phyloP scores from a whole-genome alignment of 1,140 invertebrate species.

The Ladona fulva region DNA sequence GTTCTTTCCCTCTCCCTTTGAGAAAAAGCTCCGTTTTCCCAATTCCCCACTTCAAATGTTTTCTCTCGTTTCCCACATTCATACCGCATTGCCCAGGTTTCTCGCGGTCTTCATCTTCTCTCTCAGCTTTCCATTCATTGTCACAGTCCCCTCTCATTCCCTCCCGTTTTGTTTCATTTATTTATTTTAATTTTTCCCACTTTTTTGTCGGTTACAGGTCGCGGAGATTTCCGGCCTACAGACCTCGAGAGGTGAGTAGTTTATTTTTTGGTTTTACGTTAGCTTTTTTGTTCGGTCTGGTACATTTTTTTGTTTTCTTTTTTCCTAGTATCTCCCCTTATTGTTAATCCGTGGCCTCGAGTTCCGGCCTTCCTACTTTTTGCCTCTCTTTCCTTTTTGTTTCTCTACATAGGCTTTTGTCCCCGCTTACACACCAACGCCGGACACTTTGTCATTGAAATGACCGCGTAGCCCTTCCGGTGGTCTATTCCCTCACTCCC shows the following conservation, averaged over 20 bases:
- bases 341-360: background rate
- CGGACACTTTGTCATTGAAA: no score
- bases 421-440: no score
- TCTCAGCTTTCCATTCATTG: background rate
- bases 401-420: no score
- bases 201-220: slow-evolving; percentile 35
- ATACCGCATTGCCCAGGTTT: background rate
- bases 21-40: background rate
- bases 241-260: slow-evolving; percentile 44
- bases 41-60: slow-evolving; percentile 9
- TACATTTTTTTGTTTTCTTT: slow-evolving; percentile 13
- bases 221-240: slow-evolving; percentile 45
- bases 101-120: background rate
- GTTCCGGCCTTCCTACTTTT: background rate
- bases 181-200: slow-evolving; percentile 14
- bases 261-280: slow-evolving; percentile 13
- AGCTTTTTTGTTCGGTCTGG: slow-evolving; percentile 20
- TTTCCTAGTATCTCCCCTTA: background rate
- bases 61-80: slow-evolving; percentile 11
- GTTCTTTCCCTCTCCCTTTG: background rate
- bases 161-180: slow-evolving; percentile 17
- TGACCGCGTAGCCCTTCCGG: no score
- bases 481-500: no score
- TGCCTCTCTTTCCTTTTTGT: no score
- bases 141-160: no score